Evolutionary conservation across 2,888 invertebrate genomes (phyloP).

Genomic region (Epistrophe grossulariae): DNA sequence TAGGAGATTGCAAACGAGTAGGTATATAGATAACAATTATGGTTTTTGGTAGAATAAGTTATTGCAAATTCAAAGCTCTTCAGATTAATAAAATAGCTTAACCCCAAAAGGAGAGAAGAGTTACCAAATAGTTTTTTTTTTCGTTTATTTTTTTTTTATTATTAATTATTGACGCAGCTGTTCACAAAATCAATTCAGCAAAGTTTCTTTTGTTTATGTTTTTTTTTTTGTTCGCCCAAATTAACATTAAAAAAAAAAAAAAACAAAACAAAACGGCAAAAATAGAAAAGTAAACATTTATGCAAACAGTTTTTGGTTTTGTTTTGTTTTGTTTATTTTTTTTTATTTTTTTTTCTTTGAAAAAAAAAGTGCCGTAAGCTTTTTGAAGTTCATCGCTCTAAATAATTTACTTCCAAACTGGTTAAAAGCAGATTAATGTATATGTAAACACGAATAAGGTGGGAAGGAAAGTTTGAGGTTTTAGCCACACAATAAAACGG

Average conservation of each 20-base stretch:
- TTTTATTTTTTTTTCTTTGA: not conserved
- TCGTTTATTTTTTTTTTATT: not conserved
- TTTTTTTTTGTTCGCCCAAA: constrained; percentile 24
- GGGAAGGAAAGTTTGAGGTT: not conserved
- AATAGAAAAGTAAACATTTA: constrained; percentile 51
- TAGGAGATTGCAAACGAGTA: constrained; percentile 5
- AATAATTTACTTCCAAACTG: constrained; percentile 44
- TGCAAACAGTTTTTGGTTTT: constrained; percentile 12
- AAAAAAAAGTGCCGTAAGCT: not conserved
- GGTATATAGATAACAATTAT: constrained; percentile 20
- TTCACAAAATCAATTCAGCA: constrained; percentile 17
- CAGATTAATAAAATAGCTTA: constrained; percentile 34
- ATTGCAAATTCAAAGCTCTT: constrained; percentile 30
- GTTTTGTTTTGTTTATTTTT: not conserved
- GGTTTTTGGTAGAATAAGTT: constrained; percentile 41
- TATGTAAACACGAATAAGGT: not conserved
- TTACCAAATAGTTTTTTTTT: constrained; percentile 2
- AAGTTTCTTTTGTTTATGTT: constrained; percentile 36
- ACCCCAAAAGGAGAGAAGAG: constrained; percentile 15
- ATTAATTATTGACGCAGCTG: constrained; percentile 37
- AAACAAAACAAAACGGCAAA: constrained; percentile 40
- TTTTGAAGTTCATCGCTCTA: constrained; percentile 54
- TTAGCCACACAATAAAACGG: not conserved
- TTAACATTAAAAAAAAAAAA: constrained; percentile 21
- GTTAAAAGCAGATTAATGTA: constrained; percentile 30